Evolutionary conservation across 2,888 invertebrate genomes (phyloP), one percentile per base, ranked within the genome.

Genomic region (Antheraea yamamai): DNA sequence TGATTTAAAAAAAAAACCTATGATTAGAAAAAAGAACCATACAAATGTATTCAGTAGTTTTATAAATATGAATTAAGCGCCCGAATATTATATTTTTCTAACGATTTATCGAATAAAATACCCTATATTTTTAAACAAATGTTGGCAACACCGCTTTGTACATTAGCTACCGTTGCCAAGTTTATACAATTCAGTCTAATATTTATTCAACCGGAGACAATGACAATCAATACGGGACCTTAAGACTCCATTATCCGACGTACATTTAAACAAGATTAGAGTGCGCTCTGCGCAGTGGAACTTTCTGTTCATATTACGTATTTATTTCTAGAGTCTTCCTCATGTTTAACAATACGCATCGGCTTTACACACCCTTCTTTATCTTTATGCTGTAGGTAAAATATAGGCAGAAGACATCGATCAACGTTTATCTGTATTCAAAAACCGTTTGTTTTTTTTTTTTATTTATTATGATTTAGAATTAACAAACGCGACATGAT

Each of bases 221-320:
- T 61, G 61, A 61, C 7, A 66, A 66, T 66, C 64, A 66, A 66
- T 66, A 70, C 70, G 39, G 70, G 12, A 39, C 39, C 14, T 70
- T 39, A 70, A 39, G n/a, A 70, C 70, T 35, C 35, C 70, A 70
- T 39, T 70, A 35, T 39, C 35, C 70, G 70, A 70, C 39, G 20
- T 70, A 70, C 39, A 66, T 66, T 66, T 66, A 66, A 66, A 39
- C 70, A 39, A 70, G 70, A 70, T 70, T 70, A 70, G 70, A 70
- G 39, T 39, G 10, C 14, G 64, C 16, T 64, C 35, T 30, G n/a
- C 68, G 35, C 70, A 70, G 39, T 70, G 70, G 70, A 70, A 70
- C 26, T 66, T 66, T 66, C 26, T 66, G 30, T 66, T 30, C 39
- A 70, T 39, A 70, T 12, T 66, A 70, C 26, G 68, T 68, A 68